Conservation (phyloP, 2,888 invertebrate genomes). For the Synanthedon tipuliformis region DNA sequence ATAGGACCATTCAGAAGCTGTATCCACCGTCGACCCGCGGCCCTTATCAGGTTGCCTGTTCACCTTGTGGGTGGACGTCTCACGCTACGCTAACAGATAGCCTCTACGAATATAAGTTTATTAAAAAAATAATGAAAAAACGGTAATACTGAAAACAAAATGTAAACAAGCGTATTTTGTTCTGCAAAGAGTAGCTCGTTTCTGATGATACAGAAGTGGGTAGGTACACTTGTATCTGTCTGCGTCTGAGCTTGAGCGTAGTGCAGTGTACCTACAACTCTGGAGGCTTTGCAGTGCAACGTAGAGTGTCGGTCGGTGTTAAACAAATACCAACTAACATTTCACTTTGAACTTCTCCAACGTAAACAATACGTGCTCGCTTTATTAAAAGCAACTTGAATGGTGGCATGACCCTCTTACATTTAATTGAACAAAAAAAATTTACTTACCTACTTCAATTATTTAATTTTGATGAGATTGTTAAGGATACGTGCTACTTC, state of each 20-base stretch:
- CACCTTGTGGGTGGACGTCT: too few species aligned
- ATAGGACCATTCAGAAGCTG: too few species aligned
- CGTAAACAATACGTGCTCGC: not conserved
- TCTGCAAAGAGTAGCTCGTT: not conserved
- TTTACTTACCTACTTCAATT: too few species aligned
- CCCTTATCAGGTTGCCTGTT: too few species aligned
- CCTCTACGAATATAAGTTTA: too few species aligned
- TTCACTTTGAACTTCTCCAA: not conserved
- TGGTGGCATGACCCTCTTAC: not conserved
- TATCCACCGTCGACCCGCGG: too few species aligned
- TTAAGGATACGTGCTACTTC: too few species aligned
- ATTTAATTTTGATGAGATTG: too few species aligned
- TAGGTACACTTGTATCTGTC: not conserved
- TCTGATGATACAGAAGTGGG: not conserved
- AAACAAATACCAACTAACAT: not conserved
- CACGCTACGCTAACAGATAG: too few species aligned
- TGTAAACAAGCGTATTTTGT: not conserved
- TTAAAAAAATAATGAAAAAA: not conserved
- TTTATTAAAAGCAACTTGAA: not conserved
- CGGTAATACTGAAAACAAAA: not conserved
- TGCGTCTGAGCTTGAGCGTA: not conserved
- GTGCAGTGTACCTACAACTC: not conserved
- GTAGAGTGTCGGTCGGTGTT: not conserved
- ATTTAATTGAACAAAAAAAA: too few species aligned
- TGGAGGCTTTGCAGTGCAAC: not conserved